Base-by-base conservation (phyloP, 2,797 vertebrate species). In the Centropyge bicolor region DNA sequence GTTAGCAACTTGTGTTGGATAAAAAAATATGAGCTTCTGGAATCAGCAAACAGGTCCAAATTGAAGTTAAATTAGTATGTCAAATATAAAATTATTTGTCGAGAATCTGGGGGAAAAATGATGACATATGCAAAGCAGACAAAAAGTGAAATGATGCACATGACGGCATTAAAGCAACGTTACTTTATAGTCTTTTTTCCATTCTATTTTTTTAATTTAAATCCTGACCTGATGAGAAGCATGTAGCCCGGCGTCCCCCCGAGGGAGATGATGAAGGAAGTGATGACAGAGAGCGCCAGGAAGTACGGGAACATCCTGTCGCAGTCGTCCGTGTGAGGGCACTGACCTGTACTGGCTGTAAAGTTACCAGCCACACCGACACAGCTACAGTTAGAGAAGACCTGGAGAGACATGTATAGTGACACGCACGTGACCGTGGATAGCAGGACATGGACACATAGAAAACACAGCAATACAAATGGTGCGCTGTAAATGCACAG, bases 351-450 rank as follows among this genome's bases (percentile, higher is more conserved):
- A 22, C 52, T 87, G 45, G 92, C 96, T 2, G 96, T 96, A 41
- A 90, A 92, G 89, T 95, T 97, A 51, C 92, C 91, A 52, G 80
- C 90, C 59, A 22, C 79, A 82, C 91, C 89, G 14, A 98, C 86
- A 83, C 98, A 99, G 69, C 92, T 96, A 82, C 98, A 99, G 85
- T 96, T 95, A 74, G 94, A 91, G 91, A 97, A 99, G 63, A 96
- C 94, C 97, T 99, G 87, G 69, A 94, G 73, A 89, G 78, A 91
- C 74, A 90, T 3, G 43, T 51, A 69, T 8, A 78, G 38, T 36
- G 10, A 3, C 40, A 85, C 64, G 76, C 66, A 70, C 35, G 38
- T 70, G 57, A 78, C 70, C 38, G 83, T 22, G 24, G 49, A 57
- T n/a, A 71, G 20, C 19, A 75, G 62, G 41, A 61, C 78, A 74